These are phyloP conservation scores for Drepana falcataria DNA, from an alignment of 2,888 invertebrate species.

Conservation along the genomic window DNA sequence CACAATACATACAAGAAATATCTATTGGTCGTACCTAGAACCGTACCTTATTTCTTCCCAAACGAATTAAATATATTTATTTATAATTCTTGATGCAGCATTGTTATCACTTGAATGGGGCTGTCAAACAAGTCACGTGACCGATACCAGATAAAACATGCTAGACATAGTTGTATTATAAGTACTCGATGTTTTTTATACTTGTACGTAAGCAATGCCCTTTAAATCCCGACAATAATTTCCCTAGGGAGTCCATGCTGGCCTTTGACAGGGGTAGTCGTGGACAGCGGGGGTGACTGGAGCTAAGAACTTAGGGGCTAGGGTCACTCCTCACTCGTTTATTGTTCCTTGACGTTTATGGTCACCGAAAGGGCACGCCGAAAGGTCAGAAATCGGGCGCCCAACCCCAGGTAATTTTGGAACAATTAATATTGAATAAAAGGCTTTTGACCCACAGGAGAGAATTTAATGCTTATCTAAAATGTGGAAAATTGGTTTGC, in stretches of 20 bases:
- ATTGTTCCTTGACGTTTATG: conserved; percentile 76
- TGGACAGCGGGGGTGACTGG: conserved; percentile 65
- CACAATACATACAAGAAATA: no score
- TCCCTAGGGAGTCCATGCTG: conserved; percentile 67
- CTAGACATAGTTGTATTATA: conserved; percentile 56
- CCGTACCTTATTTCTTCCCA: no score
- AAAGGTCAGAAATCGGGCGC: conserved; percentile 54
- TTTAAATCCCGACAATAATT: conserved; percentile 80
- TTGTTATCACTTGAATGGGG: conserved; percentile 11
- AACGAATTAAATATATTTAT: no score
- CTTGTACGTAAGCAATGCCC: conserved; percentile 71
- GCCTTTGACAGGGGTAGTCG: conserved; percentile 72
- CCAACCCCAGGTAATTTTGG: conserved; percentile 50
- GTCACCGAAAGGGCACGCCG: conserved; percentile 65
- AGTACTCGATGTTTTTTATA: conserved; percentile 67
- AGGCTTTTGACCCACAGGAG: conserved; percentile 26
- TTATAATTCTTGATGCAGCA: no score
- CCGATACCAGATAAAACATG: conserved; percentile 52
- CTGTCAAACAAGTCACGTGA: conserved; percentile 55
- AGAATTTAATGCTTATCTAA: conserved; percentile 35
- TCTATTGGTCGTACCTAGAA: no score
- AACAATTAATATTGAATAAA: conserved; percentile 54
- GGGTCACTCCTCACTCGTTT: conserved; percentile 68
- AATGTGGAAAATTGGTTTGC: conserved; percentile 38
- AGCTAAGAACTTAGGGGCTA: conserved; percentile 63